Conservation (phyloP, 1,140 invertebrate species). For the Neelides sp. region DNA sequence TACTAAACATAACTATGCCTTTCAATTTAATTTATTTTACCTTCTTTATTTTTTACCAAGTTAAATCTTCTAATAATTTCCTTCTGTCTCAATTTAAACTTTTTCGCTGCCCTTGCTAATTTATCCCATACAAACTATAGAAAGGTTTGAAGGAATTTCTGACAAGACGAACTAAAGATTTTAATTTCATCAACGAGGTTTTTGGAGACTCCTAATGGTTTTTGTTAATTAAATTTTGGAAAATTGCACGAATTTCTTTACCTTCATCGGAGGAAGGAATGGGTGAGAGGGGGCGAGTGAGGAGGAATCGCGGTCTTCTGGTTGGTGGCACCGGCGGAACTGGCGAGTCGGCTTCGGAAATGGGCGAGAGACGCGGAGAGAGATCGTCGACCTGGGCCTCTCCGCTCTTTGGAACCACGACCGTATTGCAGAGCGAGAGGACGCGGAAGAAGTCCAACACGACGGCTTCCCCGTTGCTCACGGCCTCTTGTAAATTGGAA, state of each 20-base stretch:
- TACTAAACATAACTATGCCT: no score
- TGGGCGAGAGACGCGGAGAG: conserved; percentile 17
- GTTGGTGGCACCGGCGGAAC: background rate
- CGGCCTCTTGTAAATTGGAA: conserved; percentile 11
- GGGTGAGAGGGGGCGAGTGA: conserved; percentile 30
- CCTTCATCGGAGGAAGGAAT: conserved; percentile 39
- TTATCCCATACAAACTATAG: no score
- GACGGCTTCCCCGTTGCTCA: background rate
- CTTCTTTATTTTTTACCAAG: no score
- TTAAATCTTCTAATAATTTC: conserved; percentile 21
- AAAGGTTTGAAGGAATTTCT: no score
- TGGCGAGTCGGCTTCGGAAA: conserved; percentile 12
- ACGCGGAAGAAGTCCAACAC: conserved; percentile 79
- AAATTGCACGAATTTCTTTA: conserved; percentile 39
- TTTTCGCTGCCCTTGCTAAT: no score
- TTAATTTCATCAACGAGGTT: no score
- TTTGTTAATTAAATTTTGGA: no score
- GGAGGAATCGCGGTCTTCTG: conserved; percentile 7
- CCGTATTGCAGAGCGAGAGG: conserved; percentile 89
- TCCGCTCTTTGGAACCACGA: conserved; percentile 64
- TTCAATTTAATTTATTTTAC: no score
- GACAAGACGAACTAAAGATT: no score
- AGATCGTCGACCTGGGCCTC: background rate
- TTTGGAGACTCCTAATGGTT: no score
- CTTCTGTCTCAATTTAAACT: no score